Evolutionary conservation across 1,140 invertebrate species (phyloP).

Genomic region (Stenopsyche tienmushanensis): DNA sequence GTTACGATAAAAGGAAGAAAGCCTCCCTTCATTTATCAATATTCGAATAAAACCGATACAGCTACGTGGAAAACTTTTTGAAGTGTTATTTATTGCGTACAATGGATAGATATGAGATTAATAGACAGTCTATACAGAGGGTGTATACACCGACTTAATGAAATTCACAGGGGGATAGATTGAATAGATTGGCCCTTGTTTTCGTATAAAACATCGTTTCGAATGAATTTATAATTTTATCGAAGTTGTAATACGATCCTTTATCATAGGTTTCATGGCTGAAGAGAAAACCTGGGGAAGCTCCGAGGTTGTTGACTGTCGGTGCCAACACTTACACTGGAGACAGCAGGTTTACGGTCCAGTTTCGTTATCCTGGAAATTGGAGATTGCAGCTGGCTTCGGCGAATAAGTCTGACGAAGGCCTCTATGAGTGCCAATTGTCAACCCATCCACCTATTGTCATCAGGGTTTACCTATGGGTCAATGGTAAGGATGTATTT

Average conservation of each 20-base stretch:
- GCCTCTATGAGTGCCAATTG: conserved; percentile 75
- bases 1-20: background rate
- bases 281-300: conserved; percentile 62
- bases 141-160: background rate
- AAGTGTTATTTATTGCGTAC: background rate
- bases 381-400: conserved; percentile 71
- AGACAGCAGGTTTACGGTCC: conserved; percentile 71
- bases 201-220: too few species aligned
- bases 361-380: conserved; percentile 75
- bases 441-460: conserved; percentile 74
- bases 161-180: too few species aligned
- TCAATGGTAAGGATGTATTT: conserved; percentile 76
- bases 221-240: background rate
- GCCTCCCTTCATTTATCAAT: background rate
- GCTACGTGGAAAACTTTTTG: background rate
- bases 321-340: conserved; percentile 71
- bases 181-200: too few species aligned
- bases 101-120: background rate
- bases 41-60: background rate
- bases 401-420: conserved; percentile 70
- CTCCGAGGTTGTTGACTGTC: conserved; percentile 67
- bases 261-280: conserved; percentile 78
- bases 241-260: too few species aligned
- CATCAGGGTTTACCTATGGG: conserved; percentile 68
- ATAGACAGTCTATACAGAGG: background rate